Percentiles rank a stretch among this genome's conserved stretches.
phyloP scores from a whole-genome alignment of 2,888 invertebrate species.

The Leucoptera coffeella region DNA sequence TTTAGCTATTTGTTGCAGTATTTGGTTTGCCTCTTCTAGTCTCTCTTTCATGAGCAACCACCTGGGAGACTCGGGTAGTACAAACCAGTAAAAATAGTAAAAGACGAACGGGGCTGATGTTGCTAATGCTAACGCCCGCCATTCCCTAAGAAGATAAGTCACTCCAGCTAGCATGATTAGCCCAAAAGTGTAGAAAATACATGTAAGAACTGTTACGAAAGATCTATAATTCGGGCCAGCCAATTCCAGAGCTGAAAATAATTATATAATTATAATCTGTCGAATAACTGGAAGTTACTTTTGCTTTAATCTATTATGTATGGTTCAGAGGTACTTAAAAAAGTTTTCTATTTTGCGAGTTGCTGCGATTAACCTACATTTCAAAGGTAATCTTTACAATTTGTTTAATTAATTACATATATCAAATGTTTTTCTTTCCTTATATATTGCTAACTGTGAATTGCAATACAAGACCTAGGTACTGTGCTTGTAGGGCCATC shows the following conservation, averaged over 20 bases:
- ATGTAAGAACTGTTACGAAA: slow-evolving; percentile 88
- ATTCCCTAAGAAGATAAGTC: slow-evolving; percentile 79
- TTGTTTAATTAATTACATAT: too few relatives aligned
- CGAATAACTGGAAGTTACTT: slow-evolving; percentile 1
- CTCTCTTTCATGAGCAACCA: slow-evolving; percentile 84
- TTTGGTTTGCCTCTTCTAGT: slow-evolving; percentile 73
- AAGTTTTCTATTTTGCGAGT: too few relatives aligned
- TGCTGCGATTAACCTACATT: too few relatives aligned
- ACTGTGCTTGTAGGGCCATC: too few relatives aligned
- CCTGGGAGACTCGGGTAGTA: slow-evolving; percentile 85
- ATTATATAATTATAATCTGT: slow-evolving; percentile 4
- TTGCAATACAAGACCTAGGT: too few relatives aligned
- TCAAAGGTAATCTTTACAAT: too few relatives aligned
- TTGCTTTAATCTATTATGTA: not conserved
- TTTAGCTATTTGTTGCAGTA: slow-evolving; percentile 70
- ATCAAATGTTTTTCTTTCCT: too few relatives aligned
- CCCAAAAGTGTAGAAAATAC: slow-evolving; percentile 84
- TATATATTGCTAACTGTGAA: too few relatives aligned
- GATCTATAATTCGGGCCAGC: slow-evolving; percentile 89
- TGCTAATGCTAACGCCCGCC: slow-evolving; percentile 72
- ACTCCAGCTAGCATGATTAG: slow-evolving; percentile 76
- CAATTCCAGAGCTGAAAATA: slow-evolving; percentile 72
- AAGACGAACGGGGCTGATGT: slow-evolving; percentile 81
- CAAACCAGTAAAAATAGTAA: slow-evolving; percentile 80
- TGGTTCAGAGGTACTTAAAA: too few relatives aligned